Evolutionary conservation across 2,113 vertebrate genomes (phyloP).

Genomic region (Meleagris gallopavo): DNA sequence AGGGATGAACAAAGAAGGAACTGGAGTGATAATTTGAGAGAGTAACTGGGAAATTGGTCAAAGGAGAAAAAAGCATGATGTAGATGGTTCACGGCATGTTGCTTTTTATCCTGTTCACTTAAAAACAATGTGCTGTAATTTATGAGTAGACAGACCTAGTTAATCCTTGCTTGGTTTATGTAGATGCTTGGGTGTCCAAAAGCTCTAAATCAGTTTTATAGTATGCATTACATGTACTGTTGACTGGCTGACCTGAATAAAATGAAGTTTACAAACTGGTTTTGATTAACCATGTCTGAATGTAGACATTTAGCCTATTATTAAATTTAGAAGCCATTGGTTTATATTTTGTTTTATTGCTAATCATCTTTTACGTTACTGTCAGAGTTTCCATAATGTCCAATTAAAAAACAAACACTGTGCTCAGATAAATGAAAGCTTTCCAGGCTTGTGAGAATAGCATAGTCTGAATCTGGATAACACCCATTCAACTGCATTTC

Average conservation of each 20-base stretch:
- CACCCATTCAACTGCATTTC: constrained; percentile 12
- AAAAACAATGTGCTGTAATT: constrained; percentile 71
- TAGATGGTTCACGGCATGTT: constrained; percentile 62
- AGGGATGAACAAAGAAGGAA: constrained; percentile 75
- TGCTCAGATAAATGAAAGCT: constrained; percentile 39
- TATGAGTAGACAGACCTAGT: constrained; percentile 65
- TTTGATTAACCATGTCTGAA: constrained; percentile 66
- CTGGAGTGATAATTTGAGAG: constrained; percentile 78
- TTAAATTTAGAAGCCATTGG: constrained; percentile 66
- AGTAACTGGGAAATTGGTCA: constrained; percentile 74
- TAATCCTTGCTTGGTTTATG: constrained; percentile 69
- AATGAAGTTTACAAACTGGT: constrained; percentile 71
- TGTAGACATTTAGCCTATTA: constrained; percentile 61
- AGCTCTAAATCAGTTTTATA: constrained; percentile 73
- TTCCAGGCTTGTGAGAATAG: constrained; percentile 15
- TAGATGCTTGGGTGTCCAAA: constrained; percentile 66
- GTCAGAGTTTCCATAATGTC: constrained; percentile 58
- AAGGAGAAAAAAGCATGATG: constrained; percentile 64
- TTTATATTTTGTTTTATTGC: constrained; percentile 65
- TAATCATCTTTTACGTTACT: constrained; percentile 58
- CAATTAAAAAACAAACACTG: constrained; percentile 51
- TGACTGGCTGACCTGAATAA: constrained; percentile 72
- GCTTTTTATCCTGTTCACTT: constrained; percentile 70
- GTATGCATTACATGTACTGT: constrained; percentile 68
- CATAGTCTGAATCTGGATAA: constrained; percentile 13